Base-by-base conservation (phyloP, 2,113 vertebrate genomes). In the Dicrurus megarhynchus region DNA sequence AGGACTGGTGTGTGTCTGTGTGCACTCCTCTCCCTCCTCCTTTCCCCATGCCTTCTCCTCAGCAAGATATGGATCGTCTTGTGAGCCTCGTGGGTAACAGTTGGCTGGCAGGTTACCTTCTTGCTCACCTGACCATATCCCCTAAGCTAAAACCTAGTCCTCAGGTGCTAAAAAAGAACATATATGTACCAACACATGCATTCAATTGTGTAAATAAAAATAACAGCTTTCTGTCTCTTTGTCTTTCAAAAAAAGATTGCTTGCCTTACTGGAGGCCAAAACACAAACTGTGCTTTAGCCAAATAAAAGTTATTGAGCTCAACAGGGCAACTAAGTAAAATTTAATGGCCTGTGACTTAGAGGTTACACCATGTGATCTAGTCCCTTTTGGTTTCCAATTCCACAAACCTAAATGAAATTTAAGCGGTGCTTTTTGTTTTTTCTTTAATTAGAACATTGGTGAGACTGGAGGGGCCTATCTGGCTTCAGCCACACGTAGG, bases 261-360 rank as follows among this genome's bases (percentile, higher is more conserved):
- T 73, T 87, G 46, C 71, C 50, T 78, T 84, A 35, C 42, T 90
- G 68, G 63, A 90, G 82, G 59, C 86, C 64, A 90, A 84, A 93
- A 69, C n/a, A 84, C 42, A 80, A 94, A 59, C 63, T 30, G 41
- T 49, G 42, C 21, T 86, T 86, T 44, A 78, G 80, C 55, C 83
- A 90, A 91, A 95, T 95, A 89, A 90, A 96, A 91, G 67, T 97
- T 95, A 92, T 41, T 95, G 69, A 94, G 89, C 94, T 94, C 93
- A 84, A 91, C 61, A 96, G 76, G 68, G 84, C 87, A 79, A 76
- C 89, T 71, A 64, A 89, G 69, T 95, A 94, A 94, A 95, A 95
- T 95, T 92, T 95, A 95, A 95, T 59, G 46, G 73, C 65, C 91
- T 92, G 84, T 94, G 70, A 94, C 73, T 95, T 97, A 82, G 69